phyloP scores from a whole-genome alignment of 2,888 invertebrate species.

The Athalia rosae region DNA sequence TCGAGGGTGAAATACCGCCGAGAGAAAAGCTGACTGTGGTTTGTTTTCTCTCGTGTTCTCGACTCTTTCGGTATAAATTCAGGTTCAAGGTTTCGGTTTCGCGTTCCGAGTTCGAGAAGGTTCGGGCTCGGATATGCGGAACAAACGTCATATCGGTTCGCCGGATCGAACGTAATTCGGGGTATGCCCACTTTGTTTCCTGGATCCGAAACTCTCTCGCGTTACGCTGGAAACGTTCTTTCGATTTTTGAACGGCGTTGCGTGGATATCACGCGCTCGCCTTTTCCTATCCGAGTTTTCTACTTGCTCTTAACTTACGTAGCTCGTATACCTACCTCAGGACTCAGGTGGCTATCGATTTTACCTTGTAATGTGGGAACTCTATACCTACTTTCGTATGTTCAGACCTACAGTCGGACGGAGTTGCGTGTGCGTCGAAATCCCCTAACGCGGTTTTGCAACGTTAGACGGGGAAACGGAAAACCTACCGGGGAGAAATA shows the following conservation, averaged over 20 bases:
- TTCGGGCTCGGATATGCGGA: background rate
- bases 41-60: background rate
- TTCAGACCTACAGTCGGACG: too few relatives aligned
- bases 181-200: background rate
- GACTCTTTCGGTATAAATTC: too few relatives aligned
- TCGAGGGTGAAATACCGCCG: too few relatives aligned
- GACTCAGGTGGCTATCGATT: conserved; percentile 4
- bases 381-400: too few relatives aligned
- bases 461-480: background rate
- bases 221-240: conserved; percentile 16
- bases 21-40: background rate
- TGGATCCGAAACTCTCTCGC: background rate
- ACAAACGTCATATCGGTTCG: background rate
- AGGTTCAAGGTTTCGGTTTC: background rate
- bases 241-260: background rate
- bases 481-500: background rate
- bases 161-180: background rate
- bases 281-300: conserved; percentile 1
- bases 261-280: background rate
- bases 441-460: background rate
- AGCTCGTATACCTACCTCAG: too few relatives aligned
- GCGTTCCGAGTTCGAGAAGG: background rate
- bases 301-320: conserved; percentile 15
- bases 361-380: background rate
- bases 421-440: background rate